Percentiles rank a stretch among this genome's conserved stretches.
These are phyloP conservation scores for Drosophila sp. DNA, from an alignment of 1,140 invertebrate genomes.

Conservation along the genomic window DNA sequence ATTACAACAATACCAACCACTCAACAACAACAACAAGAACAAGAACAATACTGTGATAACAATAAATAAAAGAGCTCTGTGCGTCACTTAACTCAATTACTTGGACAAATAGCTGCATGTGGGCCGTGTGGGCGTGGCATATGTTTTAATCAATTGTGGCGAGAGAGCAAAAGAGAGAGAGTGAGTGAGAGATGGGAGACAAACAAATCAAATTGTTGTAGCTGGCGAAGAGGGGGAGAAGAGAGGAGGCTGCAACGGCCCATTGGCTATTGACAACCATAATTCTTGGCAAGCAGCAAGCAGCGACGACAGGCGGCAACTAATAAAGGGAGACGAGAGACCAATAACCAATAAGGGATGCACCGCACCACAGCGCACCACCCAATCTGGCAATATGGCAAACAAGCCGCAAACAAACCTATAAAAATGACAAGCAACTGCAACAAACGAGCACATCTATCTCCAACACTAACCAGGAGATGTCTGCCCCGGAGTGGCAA, in stretches of 20 bases:
- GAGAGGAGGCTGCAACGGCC: constrained; percentile 21
- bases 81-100: constrained; percentile 55
- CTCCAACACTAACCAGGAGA: constrained; percentile 49
- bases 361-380: constrained; percentile 5
- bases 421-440: constrained; percentile 80
- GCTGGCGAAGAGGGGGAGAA: constrained; percentile 23
- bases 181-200: constrained; percentile 24
- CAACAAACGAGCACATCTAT: constrained; percentile 79
- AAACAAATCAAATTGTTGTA: constrained; percentile 78
- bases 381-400: constrained; percentile 21
- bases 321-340: constrained; percentile 65
- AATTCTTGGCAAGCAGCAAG: constrained; percentile 57
- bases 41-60: too few relatives aligned
- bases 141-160: constrained; percentile 46
- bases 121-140: constrained; percentile 16
- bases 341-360: constrained; percentile 50
- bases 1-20: constrained; percentile 30
- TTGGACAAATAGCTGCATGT: constrained; percentile 35
- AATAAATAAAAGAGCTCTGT: constrained; percentile 36
- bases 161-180: not conserved
- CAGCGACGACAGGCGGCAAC: constrained; percentile 57
- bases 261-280: constrained; percentile 64
- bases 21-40: constrained; percentile 26
- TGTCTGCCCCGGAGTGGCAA: constrained; percentile 25
- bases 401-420: constrained; percentile 74